phyloP scores from a whole-genome alignment of 2,888 invertebrate species.

The Dryobotodes eremita region DNA sequence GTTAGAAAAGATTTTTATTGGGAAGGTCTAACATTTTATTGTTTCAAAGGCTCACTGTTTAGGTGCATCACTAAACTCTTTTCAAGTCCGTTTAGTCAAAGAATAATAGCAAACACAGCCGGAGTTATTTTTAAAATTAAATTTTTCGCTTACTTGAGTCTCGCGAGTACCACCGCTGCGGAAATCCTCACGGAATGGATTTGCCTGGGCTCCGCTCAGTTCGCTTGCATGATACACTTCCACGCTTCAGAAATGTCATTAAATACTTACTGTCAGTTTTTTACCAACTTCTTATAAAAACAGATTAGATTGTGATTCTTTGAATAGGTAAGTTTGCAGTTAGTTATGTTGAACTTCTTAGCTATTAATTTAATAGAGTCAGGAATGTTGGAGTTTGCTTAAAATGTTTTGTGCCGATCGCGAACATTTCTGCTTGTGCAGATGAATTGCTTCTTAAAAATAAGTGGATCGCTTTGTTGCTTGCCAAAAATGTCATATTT shows the following conservation, averaged over 20 bases:
- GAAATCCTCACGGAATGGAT: conserved; percentile 73
- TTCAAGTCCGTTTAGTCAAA: conserved; percentile 28
- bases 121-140: conserved; percentile 80
- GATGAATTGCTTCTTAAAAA: not conserved
- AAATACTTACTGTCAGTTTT: conserved; percentile 60
- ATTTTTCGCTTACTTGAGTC: conserved; percentile 77
- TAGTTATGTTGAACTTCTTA: not conserved
- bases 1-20: conserved; percentile 1
- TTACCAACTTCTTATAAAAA: conserved; percentile 40
- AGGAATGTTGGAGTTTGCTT: not conserved
- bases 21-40: conserved; percentile 5
- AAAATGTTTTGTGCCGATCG: not conserved
- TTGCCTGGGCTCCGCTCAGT: conserved; percentile 61
- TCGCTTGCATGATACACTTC: conserved; percentile 58
- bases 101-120: conserved; percentile 28
- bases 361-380: not conserved
- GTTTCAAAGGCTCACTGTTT: not conserved
- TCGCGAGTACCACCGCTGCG: conserved; percentile 65
- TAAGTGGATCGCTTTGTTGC: not conserved
- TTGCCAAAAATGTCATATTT: not conserved
- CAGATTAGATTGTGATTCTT: conserved; percentile 43
- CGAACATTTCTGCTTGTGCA: not conserved
- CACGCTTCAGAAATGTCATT: conserved; percentile 72
- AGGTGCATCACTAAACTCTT: conserved; percentile 13
- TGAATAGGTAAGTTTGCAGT: conserved; percentile 10